Base-by-base conservation (phyloP, 1,140 invertebrate species). In the Drosophila gunungcola region DNA sequence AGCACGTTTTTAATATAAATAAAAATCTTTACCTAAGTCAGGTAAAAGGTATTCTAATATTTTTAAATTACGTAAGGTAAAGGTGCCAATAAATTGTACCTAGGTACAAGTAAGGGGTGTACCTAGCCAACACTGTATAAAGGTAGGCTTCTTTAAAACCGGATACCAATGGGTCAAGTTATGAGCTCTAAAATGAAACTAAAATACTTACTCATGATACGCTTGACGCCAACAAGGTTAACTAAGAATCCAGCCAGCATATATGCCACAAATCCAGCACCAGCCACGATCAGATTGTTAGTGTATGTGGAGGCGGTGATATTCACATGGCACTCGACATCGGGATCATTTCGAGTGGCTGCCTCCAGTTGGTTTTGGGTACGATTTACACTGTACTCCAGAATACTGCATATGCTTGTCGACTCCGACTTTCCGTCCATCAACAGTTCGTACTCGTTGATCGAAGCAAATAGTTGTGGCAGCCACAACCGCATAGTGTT, bases 381-480 rank as follows among this genome's bases (percentile, higher is more conserved):
- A n/a, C 73, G 80, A 58, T 84, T 91, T 4, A 91, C 73, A 25
- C 73, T 91, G 21, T 72, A 88, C 46, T 91, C 82, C 48, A 86
- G 34, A 16, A 89, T 91, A 21, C 2, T 57, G 65, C 83, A 85
- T 5, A 89, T 91, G 27, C 80, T 89, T 0, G 77, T 80, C n/a
- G 61, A 41, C 0, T 7, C 13, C 0, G 39, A n/a, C 12, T 60
- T 16, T 16, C 21, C 16, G n/a, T 10, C 52, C 13, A 55, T 45
- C 48, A 80, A 29, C 6, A 61, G 54, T 36, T 89, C 80, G 27
- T 70, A 90, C 70, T 93, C 70, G 78, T 91, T 92, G 25, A 94
- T 91, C 21, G 93, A 93, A 38, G 93, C 89, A 70, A 94, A 94
- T 0, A 95, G 80, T 61, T 94, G 93, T 0, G 94, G 94, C 45